These are phyloP conservation scores for Entosphenus tridentatus DNA, from an alignment of 2,113 vertebrate species.

Conservation along the genomic window DNA sequence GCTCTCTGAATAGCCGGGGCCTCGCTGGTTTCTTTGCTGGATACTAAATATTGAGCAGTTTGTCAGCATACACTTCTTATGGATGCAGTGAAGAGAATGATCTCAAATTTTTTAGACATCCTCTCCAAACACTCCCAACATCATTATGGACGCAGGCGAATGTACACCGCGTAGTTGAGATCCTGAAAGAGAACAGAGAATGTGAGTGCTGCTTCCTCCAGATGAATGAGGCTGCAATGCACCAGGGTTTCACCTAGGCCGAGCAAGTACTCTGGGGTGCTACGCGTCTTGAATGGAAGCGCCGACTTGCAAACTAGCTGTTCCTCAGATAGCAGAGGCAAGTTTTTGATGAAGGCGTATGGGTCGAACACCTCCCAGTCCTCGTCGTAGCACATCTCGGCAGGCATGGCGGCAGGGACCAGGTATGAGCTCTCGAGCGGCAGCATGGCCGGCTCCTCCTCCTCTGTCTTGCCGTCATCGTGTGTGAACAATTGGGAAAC, in stretches of 20 bases:
- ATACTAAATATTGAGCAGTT: constrained; percentile 92
- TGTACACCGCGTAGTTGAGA: constrained; percentile 98
- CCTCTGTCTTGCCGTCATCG: constrained; percentile 15
- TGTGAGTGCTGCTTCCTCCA: constrained; percentile 90
- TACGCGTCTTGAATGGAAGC: constrained; percentile 83
- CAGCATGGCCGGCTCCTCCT: constrained; percentile 15
- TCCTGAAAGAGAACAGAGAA: constrained; percentile 98
- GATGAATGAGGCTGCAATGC: constrained; percentile 91
- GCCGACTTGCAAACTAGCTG: constrained; percentile 89
- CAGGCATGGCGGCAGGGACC: constrained; percentile 44
- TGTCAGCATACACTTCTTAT: constrained; percentile 98
- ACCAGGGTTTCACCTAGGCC: constrained; percentile 97
- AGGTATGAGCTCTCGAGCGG: constrained; percentile 55
- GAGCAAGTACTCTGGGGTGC: constrained; percentile 89
- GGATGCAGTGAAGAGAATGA: constrained; percentile 97
- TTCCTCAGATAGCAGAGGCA: constrained; percentile 86
- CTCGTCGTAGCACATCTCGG: constrained; percentile 65
- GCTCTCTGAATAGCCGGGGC: constrained; percentile 92
- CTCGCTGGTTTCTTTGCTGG: constrained; percentile 95
- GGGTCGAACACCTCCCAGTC: constrained; percentile 99
- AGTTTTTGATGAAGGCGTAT: constrained; percentile 98
- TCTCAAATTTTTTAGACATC: constrained; percentile 99
- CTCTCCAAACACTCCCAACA: constrained; percentile 94
- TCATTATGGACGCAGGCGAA: constrained; percentile 66
- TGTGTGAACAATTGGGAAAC: constrained; percentile 94